These are phyloP conservation scores for Cecidostiba fungosa DNA, from an alignment of 2,888 invertebrate genomes.

Conservation along the genomic window DNA sequence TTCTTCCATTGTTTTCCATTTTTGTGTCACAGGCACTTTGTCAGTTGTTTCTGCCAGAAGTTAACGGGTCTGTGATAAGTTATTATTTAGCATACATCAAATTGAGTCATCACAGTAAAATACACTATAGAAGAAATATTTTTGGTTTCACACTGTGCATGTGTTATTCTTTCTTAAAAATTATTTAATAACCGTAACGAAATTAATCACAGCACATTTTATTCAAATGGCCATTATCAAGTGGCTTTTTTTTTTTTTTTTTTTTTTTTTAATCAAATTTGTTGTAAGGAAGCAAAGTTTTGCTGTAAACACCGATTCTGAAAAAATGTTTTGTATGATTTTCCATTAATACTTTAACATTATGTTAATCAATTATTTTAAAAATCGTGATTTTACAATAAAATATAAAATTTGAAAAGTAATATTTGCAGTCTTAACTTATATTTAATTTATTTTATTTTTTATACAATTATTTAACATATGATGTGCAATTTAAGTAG, in stretches of 20 bases:
- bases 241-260: constrained; percentile 40
- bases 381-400: background rate
- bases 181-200: constrained; percentile 57
- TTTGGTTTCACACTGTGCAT: constrained; percentile 58
- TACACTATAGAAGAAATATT: constrained; percentile 54
- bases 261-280: constrained; percentile 10
- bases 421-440: background rate
- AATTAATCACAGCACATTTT: constrained; percentile 63
- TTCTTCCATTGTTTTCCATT: constrained; percentile 65
- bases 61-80: constrained; percentile 68
- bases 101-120: constrained; percentile 58
- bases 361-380: background rate
- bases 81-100: constrained; percentile 56
- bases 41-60: constrained; percentile 70
- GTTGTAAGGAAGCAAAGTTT: constrained; percentile 25
- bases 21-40: constrained; percentile 77
- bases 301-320: constrained; percentile 27
- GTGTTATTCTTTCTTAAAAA: constrained; percentile 48
- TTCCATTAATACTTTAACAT: background rate
- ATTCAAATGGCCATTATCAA: constrained; percentile 64
- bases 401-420: background rate
- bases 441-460: background rate
- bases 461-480: constrained; percentile 7
- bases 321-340: background rate
- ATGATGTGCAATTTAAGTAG: constrained; percentile 36